Conservation (phyloP, 2,888 invertebrate genomes). For the Xanthia icteritia region DNA sequence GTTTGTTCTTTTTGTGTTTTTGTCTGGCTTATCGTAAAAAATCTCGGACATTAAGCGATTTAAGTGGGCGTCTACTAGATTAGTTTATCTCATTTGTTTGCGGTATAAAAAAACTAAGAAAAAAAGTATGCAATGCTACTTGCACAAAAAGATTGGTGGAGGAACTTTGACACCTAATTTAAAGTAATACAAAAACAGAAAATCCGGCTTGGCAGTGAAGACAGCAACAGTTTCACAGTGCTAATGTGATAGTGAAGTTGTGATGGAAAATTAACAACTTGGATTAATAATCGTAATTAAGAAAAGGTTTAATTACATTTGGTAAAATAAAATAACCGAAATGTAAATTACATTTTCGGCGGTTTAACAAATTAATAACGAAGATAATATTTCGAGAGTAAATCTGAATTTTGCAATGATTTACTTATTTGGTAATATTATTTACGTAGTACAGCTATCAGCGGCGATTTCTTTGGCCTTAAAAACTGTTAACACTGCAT, state of each 20-base stretch:
- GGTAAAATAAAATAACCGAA: conserved; percentile 10
- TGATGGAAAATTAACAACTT: conserved; percentile 1
- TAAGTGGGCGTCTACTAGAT: conserved; percentile 28
- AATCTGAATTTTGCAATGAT: conserved; percentile 7
- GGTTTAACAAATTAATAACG: conserved; percentile 7
- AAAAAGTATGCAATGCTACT: conserved; percentile 9
- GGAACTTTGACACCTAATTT: conserved; percentile 6
- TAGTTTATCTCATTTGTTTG: background rate
- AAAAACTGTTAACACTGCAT: conserved; percentile 12
- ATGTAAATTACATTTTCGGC: conserved; percentile 13
- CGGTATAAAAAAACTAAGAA: background rate
- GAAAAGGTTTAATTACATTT: conserved; percentile 20
- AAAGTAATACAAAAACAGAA: conserved; percentile 1
- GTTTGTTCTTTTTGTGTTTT: conserved; percentile 2
- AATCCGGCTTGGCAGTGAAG: background rate
- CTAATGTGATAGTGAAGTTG: background rate
- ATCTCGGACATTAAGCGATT: conserved; percentile 6
- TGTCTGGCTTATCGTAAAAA: conserved; percentile 25
- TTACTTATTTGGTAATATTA: background rate
- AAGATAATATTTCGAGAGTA: conserved; percentile 25
- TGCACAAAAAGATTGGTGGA: background rate
- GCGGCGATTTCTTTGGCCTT: conserved; percentile 5
- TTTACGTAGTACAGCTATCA: background rate
- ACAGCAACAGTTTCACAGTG: background rate
- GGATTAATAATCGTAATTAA: conserved; percentile 2